Evolutionary conservation across 2,797 vertebrate genomes (phyloP).

Genomic region (Siniperca undulata): DNA sequence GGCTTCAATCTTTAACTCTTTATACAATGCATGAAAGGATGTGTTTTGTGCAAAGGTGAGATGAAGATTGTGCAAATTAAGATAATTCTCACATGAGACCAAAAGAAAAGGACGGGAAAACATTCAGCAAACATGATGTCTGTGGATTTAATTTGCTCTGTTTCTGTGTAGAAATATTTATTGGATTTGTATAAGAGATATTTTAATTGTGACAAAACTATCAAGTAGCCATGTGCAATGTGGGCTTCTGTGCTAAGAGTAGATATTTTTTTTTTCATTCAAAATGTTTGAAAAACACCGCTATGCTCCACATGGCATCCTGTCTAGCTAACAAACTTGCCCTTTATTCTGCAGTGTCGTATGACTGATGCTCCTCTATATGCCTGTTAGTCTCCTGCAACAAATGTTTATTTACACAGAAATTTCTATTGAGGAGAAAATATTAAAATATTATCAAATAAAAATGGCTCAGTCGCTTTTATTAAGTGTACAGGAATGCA

Average conservation of each 20-base stretch:
- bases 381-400: constrained; percentile 70
- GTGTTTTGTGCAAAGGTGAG: constrained; percentile 55
- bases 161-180: constrained; percentile 51
- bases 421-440: constrained; percentile 68
- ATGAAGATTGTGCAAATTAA: constrained; percentile 38
- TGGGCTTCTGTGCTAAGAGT: constrained; percentile 68
- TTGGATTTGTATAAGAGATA: constrained; percentile 44
- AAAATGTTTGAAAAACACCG: constrained; percentile 54
- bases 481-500: background rate
- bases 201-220: constrained; percentile 59
- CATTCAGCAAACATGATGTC: constrained; percentile 22
- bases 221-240: constrained; percentile 61
- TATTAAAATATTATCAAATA: constrained; percentile 66
- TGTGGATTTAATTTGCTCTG: constrained; percentile 47
- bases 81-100: constrained; percentile 29
- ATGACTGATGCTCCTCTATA: constrained; percentile 62
- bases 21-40: constrained; percentile 49
- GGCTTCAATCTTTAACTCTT: constrained; percentile 42
- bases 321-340: constrained; percentile 42
- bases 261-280: constrained; percentile 24
- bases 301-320: constrained; percentile 58
- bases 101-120: constrained; percentile 19
- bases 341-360: constrained; percentile 61
- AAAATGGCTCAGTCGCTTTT: constrained; percentile 23
- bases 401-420: constrained; percentile 74